A percentile compares a stretch with the other conserved stretches of the same genome.
phyloP scores from a whole-genome alignment of 2,113 vertebrate species.

The Halcyon malimbica region DNA sequence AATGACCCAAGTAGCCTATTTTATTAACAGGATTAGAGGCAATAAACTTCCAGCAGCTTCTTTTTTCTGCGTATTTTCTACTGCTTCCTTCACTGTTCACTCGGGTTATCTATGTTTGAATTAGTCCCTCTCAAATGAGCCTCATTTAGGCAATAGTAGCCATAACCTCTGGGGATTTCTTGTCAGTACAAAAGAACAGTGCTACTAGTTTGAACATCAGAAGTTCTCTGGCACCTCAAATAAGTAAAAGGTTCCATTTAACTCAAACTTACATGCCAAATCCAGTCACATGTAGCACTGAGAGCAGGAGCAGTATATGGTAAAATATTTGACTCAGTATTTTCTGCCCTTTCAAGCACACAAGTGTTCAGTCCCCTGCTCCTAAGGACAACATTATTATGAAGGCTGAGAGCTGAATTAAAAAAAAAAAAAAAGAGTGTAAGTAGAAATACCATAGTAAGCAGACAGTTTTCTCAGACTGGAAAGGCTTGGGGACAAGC shows the following conservation, averaged over 20 bases:
- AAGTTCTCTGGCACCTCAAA: background rate
- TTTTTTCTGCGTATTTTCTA: background rate
- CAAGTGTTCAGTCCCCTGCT: background rate
- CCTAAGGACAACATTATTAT: background rate
- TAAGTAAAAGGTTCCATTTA: background rate
- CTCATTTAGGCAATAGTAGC: background rate
- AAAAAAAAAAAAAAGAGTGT: background rate
- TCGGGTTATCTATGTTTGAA: background rate
- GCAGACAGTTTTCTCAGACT: background rate
- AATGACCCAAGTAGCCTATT: background rate
- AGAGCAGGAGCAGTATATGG: background rate
- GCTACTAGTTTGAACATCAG: background rate
- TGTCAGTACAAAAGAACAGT: background rate
- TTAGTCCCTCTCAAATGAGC: background rate
- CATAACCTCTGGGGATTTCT: background rate
- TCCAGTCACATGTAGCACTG: background rate
- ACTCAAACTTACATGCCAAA: background rate
- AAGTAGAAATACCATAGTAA: background rate
- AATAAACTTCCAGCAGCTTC: background rate
- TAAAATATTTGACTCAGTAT: background rate
- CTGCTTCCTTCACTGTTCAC: background rate
- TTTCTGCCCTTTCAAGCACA: background rate
- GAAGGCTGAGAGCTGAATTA: background rate
- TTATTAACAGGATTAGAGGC: background rate
- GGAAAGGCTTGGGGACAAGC: background rate